Evolutionary conservation across 2,113 vertebrate genomes (phyloP), one percentile per base, ranked within the genome.

Genomic region (Pteruthius melanotis): DNA sequence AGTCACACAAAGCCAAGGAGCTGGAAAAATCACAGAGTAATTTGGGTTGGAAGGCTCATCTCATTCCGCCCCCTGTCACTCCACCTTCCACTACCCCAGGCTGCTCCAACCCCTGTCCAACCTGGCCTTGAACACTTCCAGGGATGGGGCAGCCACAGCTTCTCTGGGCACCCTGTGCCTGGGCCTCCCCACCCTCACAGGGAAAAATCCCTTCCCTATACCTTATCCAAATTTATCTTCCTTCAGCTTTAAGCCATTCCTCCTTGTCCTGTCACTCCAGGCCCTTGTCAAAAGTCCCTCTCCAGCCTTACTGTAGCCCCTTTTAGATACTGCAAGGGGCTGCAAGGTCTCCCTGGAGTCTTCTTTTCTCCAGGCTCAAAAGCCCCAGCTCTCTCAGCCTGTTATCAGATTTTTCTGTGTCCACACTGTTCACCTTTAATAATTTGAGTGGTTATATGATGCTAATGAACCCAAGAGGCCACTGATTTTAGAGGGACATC

Each of bases 61-160:
- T 52, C 16, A 5, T 60, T 59, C 33, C 77, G 20, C 0, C 4
- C 5, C 14, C 33, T 66, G 37, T 52, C 45, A 14, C 24, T 50
- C 17, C 37, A 45, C 28, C 19, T 74, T 14, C 30, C 40, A 9
- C 40, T 9, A 1, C 3, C 44, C 28, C 77, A 74, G 44, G 19
- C 0, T 66, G 23, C 13, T 59, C 60, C 66, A 50, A 80, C 11
- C 17, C 17, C 21, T 0, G 0, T 44, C 42, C 45, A 74, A 0
- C 33, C 44, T n/a, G 60, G 19, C 10, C 42, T 21, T 52, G 77
- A 19, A 26, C 52, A 20, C 33, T 52, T 1, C 44, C 60, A 88
- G 76, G 57, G 49, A 15, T 33, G 35, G 84, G 57, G 19, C 56
- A 87, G n/a, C 30, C 57, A 33, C 68, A 81, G 52, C 35, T 65